Evolutionary conservation across 2,797 vertebrate species (phyloP), one percentile per base, ranked within the genome.

Genomic region (Helostoma temminkii): DNA sequence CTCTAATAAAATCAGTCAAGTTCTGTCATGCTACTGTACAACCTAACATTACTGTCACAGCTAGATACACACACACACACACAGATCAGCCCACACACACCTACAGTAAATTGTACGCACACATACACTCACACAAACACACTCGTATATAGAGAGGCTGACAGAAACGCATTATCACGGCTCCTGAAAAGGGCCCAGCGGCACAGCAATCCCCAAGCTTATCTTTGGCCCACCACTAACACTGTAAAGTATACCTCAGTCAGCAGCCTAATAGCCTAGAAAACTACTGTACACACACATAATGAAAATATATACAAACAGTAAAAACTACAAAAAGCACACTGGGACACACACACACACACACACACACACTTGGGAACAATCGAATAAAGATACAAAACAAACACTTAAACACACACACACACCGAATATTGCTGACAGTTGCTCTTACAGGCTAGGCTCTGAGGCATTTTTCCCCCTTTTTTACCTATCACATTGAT

Each of bases 161-260:
- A 82, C 76, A 84, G 77, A 76, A 83, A 66, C 56, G 58, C 64
- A 87, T 88, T 78, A 88, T 88, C 76, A 76, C 30, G 68, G 48
- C 73, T 77, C 54, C 70, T 71, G 74, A 84, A 87, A 82, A 90
- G 57, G 67, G 42, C 78, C 59, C 63, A 41, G 74, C 65, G 36
- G 73, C 80, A 78, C 63, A 88, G 78, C 74, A 89, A 83, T 67
- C 62, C 76, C 63, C 28, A 26, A 74, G 83, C 90, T 91, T 91
- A 93, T 91, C 92, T 88, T 11, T 16, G 64, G 60, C 72, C 76
- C 71, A 72, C 79, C 81, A 70, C 80, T 52, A 74, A 76, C 68
- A 37, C 55, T 18, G 48, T 21, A 52, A 65, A 74, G 49, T 68
- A 50, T 41, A 68, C 63, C 66, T 74, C 75, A 74, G 83, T 84